Evolutionary conservation across 2,888 invertebrate genomes (phyloP).

Genomic region (Griposia aprilina): DNA sequence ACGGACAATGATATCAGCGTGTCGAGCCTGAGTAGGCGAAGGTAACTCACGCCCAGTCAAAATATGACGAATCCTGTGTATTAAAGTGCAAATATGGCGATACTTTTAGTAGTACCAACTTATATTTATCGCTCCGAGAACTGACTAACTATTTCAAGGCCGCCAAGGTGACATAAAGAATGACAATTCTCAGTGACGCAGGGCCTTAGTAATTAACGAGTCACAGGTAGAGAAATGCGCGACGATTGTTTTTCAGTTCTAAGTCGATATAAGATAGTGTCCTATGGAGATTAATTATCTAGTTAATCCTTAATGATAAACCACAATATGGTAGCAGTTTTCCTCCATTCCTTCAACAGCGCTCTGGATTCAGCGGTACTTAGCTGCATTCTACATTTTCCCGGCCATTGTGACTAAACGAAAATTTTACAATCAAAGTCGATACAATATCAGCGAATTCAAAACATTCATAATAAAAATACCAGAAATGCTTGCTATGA

Average conservation of each 20-base stretch:
- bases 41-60: slow-evolving; percentile 60
- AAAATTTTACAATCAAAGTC: not conserved
- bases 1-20: slow-evolving; percentile 70
- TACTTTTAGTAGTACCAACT: slow-evolving; percentile 35
- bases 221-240: slow-evolving; percentile 16
- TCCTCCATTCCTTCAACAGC: not conserved
- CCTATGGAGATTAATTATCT: not conserved
- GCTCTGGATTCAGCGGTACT: not conserved
- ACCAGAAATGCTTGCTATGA: slow-evolving; percentile 27
- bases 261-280: not conserved
- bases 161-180: slow-evolving; percentile 36
- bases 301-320: not conserved
- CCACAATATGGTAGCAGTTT: slow-evolving; percentile 1
- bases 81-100: slow-evolving; percentile 52
- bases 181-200: slow-evolving; percentile 40
- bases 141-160: slow-evolving; percentile 43
- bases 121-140: slow-evolving; percentile 31
- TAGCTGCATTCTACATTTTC: not conserved
- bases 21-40: slow-evolving; percentile 65
- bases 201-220: slow-evolving; percentile 16
- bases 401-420: not conserved
- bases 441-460: slow-evolving; percentile 7
- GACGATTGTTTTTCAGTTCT: slow-evolving; percentile 5
- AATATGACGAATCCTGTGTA: slow-evolving; percentile 62
- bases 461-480: slow-evolving; percentile 19